Conservation (phyloP, 2,888 invertebrate species). For the Cephus pygmeus region DNA sequence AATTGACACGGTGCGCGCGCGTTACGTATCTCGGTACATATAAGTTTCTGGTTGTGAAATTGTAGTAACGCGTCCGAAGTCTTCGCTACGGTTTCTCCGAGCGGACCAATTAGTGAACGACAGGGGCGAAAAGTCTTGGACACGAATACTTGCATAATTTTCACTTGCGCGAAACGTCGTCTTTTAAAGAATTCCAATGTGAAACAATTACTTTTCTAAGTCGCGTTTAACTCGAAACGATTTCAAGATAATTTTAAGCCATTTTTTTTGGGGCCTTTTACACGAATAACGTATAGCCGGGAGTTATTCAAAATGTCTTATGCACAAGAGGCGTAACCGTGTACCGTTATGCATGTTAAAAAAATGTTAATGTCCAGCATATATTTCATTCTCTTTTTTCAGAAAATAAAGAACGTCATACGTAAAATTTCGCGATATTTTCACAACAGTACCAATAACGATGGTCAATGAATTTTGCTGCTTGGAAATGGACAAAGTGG, state of each 20-base stretch:
- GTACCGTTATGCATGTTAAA: neutral
- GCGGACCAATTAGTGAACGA: neutral
- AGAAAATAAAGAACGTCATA: neutral
- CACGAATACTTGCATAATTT: neutral
- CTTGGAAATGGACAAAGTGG: neutral
- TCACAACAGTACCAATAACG: neutral
- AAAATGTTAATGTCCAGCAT: neutral
- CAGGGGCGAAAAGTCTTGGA: neutral
- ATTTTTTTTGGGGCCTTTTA: neutral
- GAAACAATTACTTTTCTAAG: neutral
- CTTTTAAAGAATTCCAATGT: neutral
- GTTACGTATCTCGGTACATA: constrained; percentile 35
- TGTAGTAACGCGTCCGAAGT: neutral
- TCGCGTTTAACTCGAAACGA: neutral
- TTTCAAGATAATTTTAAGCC: neutral
- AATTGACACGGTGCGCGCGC: constrained; percentile 53
- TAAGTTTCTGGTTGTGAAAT: neutral
- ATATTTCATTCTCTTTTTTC: neutral
- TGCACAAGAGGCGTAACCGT: neutral
- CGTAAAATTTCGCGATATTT: neutral
- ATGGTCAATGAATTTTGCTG: neutral
- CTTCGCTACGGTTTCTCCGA: constrained; percentile 2
- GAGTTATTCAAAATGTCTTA: neutral
- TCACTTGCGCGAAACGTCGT: neutral
- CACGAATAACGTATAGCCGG: neutral